A percentile compares a stretch with the other conserved stretches of the same genome.
These are phyloP conservation scores for Percopsis transmontana DNA, from an alignment of 2,113 vertebrate species.

Conservation along the genomic window DNA sequence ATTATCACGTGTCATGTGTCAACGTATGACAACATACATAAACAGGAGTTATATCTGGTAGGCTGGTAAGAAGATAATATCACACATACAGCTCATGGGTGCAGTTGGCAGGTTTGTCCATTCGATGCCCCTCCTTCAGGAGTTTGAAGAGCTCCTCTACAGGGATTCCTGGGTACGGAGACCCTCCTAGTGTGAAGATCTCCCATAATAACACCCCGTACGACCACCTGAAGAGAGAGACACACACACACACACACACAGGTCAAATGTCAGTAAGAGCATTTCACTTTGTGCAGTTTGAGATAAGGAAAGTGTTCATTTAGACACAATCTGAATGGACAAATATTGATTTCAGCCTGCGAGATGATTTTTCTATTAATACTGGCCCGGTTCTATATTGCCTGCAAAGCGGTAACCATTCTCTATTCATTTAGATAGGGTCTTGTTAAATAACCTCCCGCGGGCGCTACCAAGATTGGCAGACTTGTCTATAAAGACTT, in stretches of 20 bases:
- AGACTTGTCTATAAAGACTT: too few relatives aligned
- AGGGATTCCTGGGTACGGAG: constrained; percentile 94
- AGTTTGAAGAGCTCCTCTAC: constrained; percentile 98
- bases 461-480: too few relatives aligned
- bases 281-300: not conserved
- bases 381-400: not conserved
- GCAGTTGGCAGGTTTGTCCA: constrained; percentile 98
- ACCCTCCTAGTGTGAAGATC: constrained; percentile 97
- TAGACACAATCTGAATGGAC: not conserved
- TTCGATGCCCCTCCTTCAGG: constrained; percentile 96
- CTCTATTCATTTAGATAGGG: too few relatives aligned
- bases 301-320: not conserved
- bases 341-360: constrained; percentile 28
- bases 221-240: constrained; percentile 86
- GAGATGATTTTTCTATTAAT: too few relatives aligned
- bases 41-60: too few relatives aligned
- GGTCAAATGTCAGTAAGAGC: constrained; percentile 19
- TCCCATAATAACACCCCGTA: constrained; percentile 98
- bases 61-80: not conserved
- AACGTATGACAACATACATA: too few relatives aligned
- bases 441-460: too few relatives aligned
- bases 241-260: too few relatives aligned
- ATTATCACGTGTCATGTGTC: too few relatives aligned
- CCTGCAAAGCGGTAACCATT: too few relatives aligned
- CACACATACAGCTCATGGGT: constrained; percentile 92